These are phyloP conservation scores for Sakesphorus luctuosus DNA, from an alignment of 2,113 vertebrate species.

Conservation along the genomic window DNA sequence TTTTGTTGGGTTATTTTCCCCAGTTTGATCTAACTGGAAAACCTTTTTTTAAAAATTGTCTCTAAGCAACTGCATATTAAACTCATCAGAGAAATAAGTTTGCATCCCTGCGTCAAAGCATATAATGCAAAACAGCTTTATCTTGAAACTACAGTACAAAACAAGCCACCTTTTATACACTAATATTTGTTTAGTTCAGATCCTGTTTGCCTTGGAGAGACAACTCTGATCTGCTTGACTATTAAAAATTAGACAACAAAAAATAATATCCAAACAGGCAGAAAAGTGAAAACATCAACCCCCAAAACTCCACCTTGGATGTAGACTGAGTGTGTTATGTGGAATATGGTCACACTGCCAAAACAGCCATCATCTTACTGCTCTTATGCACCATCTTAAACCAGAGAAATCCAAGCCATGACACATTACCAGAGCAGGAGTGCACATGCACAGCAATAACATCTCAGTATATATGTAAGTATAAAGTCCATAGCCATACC, in stretches of 20 bases:
- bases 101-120: background rate
- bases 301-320: background rate
- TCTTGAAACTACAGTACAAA: background rate
- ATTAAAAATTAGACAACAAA: background rate
- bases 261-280: background rate
- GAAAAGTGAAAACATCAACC: background rate
- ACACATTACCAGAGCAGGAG: background rate
- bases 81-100: background rate
- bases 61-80: slow-evolving; percentile 11
- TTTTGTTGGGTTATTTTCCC: no score
- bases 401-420: background rate
- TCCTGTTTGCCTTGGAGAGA: background rate
- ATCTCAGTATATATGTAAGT: background rate
- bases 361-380: background rate
- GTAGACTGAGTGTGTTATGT: background rate
- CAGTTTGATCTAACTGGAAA: background rate
- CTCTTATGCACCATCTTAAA: background rate
- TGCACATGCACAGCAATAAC: background rate
- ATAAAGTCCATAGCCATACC: background rate
- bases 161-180: background rate
- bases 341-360: background rate
- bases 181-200: background rate
- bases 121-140: background rate
- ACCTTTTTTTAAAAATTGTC: background rate
- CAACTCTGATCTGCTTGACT: background rate